These are phyloP conservation scores for Drosophila helvetica DNA, from an alignment of 2,888 invertebrate genomes.

Conservation along the genomic window DNA sequence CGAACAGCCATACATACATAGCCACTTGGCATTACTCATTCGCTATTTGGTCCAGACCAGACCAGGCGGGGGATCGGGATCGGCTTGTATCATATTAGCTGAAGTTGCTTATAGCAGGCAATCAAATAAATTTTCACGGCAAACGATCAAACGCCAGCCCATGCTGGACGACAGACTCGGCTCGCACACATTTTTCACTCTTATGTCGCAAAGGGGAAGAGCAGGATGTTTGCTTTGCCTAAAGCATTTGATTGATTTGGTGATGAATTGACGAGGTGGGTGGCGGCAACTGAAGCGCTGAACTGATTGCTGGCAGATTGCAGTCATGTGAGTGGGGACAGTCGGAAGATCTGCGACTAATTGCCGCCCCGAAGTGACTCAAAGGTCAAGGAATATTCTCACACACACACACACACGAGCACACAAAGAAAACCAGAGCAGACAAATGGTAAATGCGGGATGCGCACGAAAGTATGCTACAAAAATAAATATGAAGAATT, in stretches of 20 bases:
- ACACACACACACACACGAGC: no score
- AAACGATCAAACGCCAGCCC: constrained; percentile 67
- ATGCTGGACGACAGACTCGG: constrained; percentile 50
- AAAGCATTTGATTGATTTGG: constrained; percentile 75
- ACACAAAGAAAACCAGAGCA: not conserved
- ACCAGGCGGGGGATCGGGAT: constrained; percentile 33
- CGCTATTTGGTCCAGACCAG: constrained; percentile 32
- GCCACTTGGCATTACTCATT: constrained; percentile 54
- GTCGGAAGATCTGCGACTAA: constrained; percentile 46
- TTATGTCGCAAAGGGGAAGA: constrained; percentile 31
- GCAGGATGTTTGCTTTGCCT: constrained; percentile 34
- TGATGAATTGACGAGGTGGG: constrained; percentile 75
- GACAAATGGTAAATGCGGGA: not conserved
- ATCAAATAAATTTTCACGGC: constrained; percentile 78
- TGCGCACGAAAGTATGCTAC: constrained; percentile 42
- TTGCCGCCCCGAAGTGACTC: constrained; percentile 48
- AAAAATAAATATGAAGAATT: constrained; percentile 18
- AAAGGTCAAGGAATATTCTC: constrained; percentile 26
- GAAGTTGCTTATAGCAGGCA: constrained; percentile 72
- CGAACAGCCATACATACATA: not conserved
- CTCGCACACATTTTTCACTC: constrained; percentile 65
- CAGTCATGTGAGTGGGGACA: constrained; percentile 43
- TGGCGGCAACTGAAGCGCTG: constrained; percentile 52
- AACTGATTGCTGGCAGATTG: constrained; percentile 67
- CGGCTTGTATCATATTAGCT: constrained; percentile 73